Conservation (phyloP, 2,888 invertebrate genomes). For the Unio delphinus region DNA sequence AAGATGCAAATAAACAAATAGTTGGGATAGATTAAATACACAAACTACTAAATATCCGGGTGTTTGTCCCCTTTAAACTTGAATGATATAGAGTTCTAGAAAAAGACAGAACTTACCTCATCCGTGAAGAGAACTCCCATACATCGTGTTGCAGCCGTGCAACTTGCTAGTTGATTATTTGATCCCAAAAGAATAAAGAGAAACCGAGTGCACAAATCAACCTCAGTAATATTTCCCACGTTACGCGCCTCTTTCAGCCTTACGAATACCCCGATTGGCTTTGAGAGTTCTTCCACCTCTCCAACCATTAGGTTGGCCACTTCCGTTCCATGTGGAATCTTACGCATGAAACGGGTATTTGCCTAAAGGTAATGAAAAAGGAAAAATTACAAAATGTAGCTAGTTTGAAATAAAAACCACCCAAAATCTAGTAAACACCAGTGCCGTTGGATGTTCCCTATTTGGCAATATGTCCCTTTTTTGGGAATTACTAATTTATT, state of each 20-base stretch:
- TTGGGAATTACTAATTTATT: no score
- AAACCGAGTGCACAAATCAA: slow-evolving; percentile 88
- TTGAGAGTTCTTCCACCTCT: slow-evolving; percentile 94
- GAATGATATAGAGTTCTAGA: no score
- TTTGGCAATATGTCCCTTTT: no score
- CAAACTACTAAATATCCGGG: no score
- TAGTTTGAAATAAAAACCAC: background rate
- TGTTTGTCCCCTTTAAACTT: no score
- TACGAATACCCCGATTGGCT: slow-evolving; percentile 92
- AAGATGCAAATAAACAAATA: no score
- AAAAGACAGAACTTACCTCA: slow-evolving; percentile 83
- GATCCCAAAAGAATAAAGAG: slow-evolving; percentile 91
- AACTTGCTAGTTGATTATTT: slow-evolving; percentile 67
- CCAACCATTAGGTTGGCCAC: slow-evolving; percentile 98
- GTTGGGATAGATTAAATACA: no score
- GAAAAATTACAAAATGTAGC: background rate
- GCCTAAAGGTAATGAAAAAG: slow-evolving; percentile 25
- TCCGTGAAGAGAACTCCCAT: slow-evolving; percentile 95
- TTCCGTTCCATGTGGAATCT: slow-evolving; percentile 96
- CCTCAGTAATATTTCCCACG: slow-evolving; percentile 96
- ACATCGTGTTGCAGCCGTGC: slow-evolving; percentile 94
- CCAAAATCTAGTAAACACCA: no score
- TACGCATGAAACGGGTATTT: slow-evolving; percentile 74
- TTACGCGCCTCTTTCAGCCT: slow-evolving; percentile 87
- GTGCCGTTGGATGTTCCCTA: no score